Percentiles rank a stretch among this genome's conserved stretches.
phyloP scores from a whole-genome alignment of 2,797 vertebrate genomes.

The Arnoldichthys spilopterus region DNA sequence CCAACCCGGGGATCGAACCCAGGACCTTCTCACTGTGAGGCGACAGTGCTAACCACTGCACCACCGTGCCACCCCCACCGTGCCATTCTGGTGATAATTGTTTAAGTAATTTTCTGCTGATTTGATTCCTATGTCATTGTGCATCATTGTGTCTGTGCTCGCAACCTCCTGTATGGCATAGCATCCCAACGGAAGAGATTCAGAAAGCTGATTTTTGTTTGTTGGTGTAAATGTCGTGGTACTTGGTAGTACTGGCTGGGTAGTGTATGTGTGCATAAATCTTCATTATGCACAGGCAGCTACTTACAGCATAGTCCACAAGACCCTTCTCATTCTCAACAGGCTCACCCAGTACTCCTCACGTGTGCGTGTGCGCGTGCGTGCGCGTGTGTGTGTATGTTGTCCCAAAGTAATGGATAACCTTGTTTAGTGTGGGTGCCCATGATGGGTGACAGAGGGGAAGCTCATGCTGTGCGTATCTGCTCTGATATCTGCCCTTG shows the following conservation, averaged over 20 bases:
- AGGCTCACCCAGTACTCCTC: slow-evolving; percentile 59
- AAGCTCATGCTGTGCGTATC: slow-evolving; percentile 40
- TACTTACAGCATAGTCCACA: slow-evolving; percentile 53
- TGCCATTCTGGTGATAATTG: too few species aligned
- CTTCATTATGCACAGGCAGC: slow-evolving; percentile 76
- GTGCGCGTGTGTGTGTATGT: neutral
- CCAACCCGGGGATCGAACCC: too few species aligned
- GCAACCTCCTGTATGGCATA: neutral
- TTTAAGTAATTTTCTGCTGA: too few species aligned
- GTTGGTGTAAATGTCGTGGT: slow-evolving; percentile 72
- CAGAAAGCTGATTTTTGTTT: slow-evolving; percentile 55
- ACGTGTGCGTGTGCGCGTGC: neutral
- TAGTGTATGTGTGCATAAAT: slow-evolving; percentile 72
- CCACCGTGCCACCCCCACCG: too few species aligned
- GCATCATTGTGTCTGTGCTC: too few species aligned
- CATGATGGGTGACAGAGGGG: slow-evolving; percentile 13
- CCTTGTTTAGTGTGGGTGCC: slow-evolving; percentile 37
- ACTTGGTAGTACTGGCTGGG: slow-evolving; percentile 70
- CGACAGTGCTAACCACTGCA: too few species aligned
- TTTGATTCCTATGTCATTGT: too few species aligned
- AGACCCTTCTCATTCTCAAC: slow-evolving; percentile 69
- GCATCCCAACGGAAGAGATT: neutral
- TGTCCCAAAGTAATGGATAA: slow-evolving; percentile 46
- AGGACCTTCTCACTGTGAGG: too few species aligned
- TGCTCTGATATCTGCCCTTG: slow-evolving; percentile 45